Percentiles rank a stretch among this genome's conserved stretches.
Evolutionary conservation across 1,140 invertebrate species (phyloP).

Genomic region (Eufriesea mexicana): DNA sequence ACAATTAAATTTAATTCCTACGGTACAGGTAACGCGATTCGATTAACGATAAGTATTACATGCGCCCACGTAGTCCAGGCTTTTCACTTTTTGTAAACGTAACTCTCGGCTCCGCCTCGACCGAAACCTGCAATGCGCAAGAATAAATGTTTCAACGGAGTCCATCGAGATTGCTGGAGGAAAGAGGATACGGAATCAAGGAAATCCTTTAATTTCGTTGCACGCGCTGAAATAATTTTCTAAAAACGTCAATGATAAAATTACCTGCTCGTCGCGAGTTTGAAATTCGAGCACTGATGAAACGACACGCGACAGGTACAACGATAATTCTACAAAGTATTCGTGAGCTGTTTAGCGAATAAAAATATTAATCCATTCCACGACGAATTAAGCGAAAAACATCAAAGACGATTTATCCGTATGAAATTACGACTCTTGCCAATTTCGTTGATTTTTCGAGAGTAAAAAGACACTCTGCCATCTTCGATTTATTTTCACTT

Average conservation of each 20-base stretch:
- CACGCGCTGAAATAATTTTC: too few relatives aligned
- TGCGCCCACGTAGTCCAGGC: background rate
- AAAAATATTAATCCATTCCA: too few relatives aligned
- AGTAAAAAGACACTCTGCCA: too few relatives aligned
- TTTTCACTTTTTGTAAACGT: constrained; percentile 84
- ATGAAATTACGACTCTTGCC: too few relatives aligned
- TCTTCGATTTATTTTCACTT: too few relatives aligned
- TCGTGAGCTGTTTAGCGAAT: too few relatives aligned
- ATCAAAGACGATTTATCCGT: too few relatives aligned
- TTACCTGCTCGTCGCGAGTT: background rate
- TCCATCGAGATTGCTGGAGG: background rate
- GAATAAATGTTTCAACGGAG: constrained; percentile 20
- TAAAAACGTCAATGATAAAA: background rate
- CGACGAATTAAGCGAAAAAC: too few relatives aligned
- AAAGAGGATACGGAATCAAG: background rate
- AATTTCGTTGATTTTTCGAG: too few relatives aligned
- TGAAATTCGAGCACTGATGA: too few relatives aligned
- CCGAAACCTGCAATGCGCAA: constrained; percentile 83
- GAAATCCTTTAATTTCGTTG: background rate
- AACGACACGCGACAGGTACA: too few relatives aligned
- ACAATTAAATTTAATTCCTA: constrained; percentile 32
- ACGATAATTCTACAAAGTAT: too few relatives aligned
- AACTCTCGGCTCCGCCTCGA: constrained; percentile 86
- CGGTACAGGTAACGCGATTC: constrained; percentile 14
- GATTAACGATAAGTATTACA: constrained; percentile 14